phyloP scores from a whole-genome alignment of 2,797 vertebrate species.

The Accipiter superciliosus region DNA sequence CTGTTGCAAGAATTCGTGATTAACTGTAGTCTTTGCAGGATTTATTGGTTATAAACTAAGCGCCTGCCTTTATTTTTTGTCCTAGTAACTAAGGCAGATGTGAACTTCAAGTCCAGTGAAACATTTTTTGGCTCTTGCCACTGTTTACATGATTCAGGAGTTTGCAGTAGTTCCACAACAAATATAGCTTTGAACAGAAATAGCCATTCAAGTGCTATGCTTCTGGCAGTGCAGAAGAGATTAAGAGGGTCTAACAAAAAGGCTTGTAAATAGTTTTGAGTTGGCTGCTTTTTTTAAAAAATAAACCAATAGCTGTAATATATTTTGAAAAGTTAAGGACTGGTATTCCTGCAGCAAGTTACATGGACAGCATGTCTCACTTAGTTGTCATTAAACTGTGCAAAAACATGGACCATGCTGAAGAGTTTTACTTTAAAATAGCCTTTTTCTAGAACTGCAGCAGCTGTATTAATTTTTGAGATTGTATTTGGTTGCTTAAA shows the following conservation, averaged over 20 bases:
- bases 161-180: constrained; percentile 66
- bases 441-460: not conserved
- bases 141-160: constrained; percentile 69
- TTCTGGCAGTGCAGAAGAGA: constrained; percentile 32
- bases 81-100: constrained; percentile 56
- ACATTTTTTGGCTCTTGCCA: constrained; percentile 51
- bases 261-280: constrained; percentile 1
- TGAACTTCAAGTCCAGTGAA: constrained; percentile 36
- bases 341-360: not conserved
- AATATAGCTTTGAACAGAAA: constrained; percentile 68
- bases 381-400: not conserved
- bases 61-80: not conserved
- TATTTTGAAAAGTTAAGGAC: not conserved
- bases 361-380: not conserved
- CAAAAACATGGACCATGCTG: not conserved
- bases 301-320: not conserved
- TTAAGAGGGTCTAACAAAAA: constrained; percentile 39
- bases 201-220: constrained; percentile 48
- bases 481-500: not conserved
- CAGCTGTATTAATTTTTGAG: not conserved
- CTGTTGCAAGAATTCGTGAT: constrained; percentile 30
- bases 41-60: constrained; percentile 37
- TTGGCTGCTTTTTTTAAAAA: not conserved
- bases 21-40: constrained; percentile 38
- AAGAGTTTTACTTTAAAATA: not conserved